Percentiles rank a stretch among this genome's conserved stretches.
phyloP scores from a whole-genome alignment of 2,888 invertebrate genomes.

The Laothoe populi region DNA sequence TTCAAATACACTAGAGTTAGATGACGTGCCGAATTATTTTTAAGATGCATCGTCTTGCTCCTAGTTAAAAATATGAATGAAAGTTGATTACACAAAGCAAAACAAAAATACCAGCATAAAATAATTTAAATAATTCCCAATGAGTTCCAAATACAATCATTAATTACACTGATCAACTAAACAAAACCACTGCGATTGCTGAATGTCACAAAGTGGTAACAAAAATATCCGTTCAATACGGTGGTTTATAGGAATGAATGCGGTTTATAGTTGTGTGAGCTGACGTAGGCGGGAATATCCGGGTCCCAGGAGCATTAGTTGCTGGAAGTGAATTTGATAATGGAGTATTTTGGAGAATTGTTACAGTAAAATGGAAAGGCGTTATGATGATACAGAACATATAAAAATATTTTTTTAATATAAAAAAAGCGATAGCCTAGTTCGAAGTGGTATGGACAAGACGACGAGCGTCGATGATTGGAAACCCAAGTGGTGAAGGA shows the following conservation, averaged over 20 bases:
- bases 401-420: too few relatives aligned
- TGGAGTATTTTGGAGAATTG: not conserved
- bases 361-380: too few relatives aligned
- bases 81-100: not conserved
- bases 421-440: too few relatives aligned
- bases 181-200: not conserved
- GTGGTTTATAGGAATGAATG: not conserved
- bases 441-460: too few relatives aligned
- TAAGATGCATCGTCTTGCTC: too few relatives aligned
- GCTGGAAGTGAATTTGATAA: not conserved
- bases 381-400: too few relatives aligned
- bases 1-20: too few relatives aligned
- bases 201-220: not conserved
- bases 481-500: too few relatives aligned
- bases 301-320: not conserved
- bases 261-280: not conserved
- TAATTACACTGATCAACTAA: constrained; percentile 9
- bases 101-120: not conserved
- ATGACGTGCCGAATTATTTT: too few relatives aligned
- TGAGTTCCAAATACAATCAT: not conserved
- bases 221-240: constrained; percentile 1
- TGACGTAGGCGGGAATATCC: not conserved
- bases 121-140: too few relatives aligned
- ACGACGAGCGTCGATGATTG: too few relatives aligned
- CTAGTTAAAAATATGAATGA: too few relatives aligned